Evolutionary conservation across 1,140 invertebrate species (phyloP).

Genomic region (Tetranychus urticae): DNA sequence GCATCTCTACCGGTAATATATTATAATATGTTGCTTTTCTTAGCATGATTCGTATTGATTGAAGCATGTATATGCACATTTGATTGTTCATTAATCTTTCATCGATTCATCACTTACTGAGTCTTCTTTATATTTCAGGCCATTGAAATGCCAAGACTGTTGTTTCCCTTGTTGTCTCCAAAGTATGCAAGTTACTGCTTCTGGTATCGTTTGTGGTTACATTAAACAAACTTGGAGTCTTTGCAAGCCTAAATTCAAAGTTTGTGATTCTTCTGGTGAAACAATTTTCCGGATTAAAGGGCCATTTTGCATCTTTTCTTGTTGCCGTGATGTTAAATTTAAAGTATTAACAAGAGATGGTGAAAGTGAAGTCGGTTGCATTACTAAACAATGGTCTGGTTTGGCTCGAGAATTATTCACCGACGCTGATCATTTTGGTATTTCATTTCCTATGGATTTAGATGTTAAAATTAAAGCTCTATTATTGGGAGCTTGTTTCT

Average conservation of each 20-base stretch:
- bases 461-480: conserved; percentile 56
- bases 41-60: too few relatives aligned
- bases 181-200: conserved; percentile 36
- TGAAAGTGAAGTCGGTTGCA: conserved; percentile 32
- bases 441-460: conserved; percentile 49
- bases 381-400: conserved; percentile 49
- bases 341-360: conserved; percentile 19
- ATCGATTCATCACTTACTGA: too few relatives aligned
- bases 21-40: too few relatives aligned
- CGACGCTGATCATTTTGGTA: conserved; percentile 46
- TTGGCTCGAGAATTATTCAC: conserved; percentile 41
- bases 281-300: conserved; percentile 55
- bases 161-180: conserved; percentile 62
- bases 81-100: too few relatives aligned
- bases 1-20: too few relatives aligned
- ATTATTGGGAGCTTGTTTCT: conserved; percentile 36
- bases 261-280: conserved; percentile 1
- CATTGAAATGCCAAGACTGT: conserved; percentile 48
- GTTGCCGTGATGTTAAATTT: conserved; percentile 53
- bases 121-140: conserved; percentile 14
- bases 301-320: conserved; percentile 46
- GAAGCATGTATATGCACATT: too few relatives aligned
- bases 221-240: conserved; percentile 64
- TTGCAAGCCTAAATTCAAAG: conserved; percentile 40
- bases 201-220: conserved; percentile 40